Base-by-base conservation (phyloP, 2,888 invertebrate genomes). In the Arenicola marina region DNA sequence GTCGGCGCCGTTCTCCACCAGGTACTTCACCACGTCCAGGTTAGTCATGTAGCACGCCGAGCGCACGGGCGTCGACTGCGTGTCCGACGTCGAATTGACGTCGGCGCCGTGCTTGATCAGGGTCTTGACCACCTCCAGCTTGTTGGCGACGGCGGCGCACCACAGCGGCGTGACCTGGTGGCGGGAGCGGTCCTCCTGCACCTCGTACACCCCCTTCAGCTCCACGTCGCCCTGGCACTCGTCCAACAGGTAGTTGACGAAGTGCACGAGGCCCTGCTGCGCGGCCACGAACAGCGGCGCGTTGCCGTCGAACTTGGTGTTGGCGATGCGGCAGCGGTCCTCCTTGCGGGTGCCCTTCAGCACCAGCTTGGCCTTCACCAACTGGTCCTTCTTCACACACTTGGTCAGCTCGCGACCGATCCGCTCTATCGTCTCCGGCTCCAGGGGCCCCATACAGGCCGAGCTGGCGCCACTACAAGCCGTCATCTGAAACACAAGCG, bases 91-190 rank as follows among this genome's bases (percentile, higher is more conserved):
- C 45, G 92, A 91, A 86, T 95, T 90, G n/a, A 95, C 88, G 78
- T 90, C 87, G 43, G 94, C 94, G 62, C 91, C 92, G 74, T 91
- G 89, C 64, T 88, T 87, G 26, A 92, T 87, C 61, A 95, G 87
- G 81, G 89, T 89, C 78, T 90, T 89, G 56, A 95, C 89, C 70
- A 92, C 90, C 46, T 87, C 86, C 18, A 93, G 82, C 72, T 90
- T 90, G 18, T 93, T 93, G 4, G 91, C 90, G 1, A 95, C 95
- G 2, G 93, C 91, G 1, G 95, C 93, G 85, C 91, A 91, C 95
- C 95, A 95, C 63, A 95, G 85, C 32, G 95, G 93, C 18, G 93
- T 92, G 1, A 92, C 94, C 76, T 87, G 87, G 85, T 94, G 94
- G 33, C 88, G 88, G 34, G 90, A 88, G 75, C 88, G 88, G 80